Conservation (phyloP, 2,797 vertebrate genomes). For the Lophius americanus region DNA sequence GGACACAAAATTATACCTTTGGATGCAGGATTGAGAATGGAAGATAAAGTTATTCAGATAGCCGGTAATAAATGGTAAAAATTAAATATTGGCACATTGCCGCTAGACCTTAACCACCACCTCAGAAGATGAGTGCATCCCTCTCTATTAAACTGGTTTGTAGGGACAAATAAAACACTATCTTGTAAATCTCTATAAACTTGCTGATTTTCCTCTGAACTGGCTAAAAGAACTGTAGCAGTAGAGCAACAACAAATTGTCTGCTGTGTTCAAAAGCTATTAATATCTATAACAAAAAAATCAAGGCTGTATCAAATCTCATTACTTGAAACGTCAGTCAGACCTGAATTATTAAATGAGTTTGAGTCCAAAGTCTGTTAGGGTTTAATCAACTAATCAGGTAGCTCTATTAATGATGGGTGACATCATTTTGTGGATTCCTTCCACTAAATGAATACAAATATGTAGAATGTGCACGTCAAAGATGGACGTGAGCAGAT, state of each 20-base stretch:
- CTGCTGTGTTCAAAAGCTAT: constrained; percentile 35
- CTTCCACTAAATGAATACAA: constrained; percentile 62
- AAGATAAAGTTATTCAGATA: too few species aligned
- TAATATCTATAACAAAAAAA: constrained; percentile 44
- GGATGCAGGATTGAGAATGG: too few species aligned
- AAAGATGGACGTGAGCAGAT: constrained; percentile 35
- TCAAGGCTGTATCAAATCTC: constrained; percentile 57
- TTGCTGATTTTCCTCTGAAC: not conserved
- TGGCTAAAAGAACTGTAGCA: constrained; percentile 19
- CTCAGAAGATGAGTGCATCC: too few species aligned
- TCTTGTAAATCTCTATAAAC: not conserved
- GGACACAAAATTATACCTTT: too few species aligned
- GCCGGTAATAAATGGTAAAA: too few species aligned
- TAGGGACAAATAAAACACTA: not conserved
- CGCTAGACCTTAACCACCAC: too few species aligned
- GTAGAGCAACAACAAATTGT: constrained; percentile 34
- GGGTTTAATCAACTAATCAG: constrained; percentile 80
- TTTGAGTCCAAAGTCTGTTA: constrained; percentile 75
- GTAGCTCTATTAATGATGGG: constrained; percentile 62
- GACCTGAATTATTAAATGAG: constrained; percentile 70
- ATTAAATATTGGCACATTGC: too few species aligned
- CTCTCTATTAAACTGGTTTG: not conserved
- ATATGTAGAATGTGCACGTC: constrained; percentile 43
- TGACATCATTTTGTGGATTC: constrained; percentile 58
- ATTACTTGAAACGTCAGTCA: constrained; percentile 68